Percentiles rank a stretch among this genome's conserved stretches.
Conservation (phyloP, 2,113 vertebrate species). For the Myotis davidii region DNA sequence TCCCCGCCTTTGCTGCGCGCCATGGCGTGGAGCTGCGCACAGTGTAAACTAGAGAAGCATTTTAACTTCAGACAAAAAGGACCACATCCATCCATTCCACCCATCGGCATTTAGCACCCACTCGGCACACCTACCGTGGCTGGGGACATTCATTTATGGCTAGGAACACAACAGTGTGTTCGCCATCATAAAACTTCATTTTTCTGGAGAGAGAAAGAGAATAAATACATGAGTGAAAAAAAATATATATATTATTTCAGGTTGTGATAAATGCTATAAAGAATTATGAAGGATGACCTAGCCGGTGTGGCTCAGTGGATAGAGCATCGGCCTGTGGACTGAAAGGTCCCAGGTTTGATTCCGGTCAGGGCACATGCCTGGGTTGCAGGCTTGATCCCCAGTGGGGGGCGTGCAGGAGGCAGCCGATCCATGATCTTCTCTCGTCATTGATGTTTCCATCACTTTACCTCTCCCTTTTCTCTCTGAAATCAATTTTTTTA, state of each 20-base stretch:
- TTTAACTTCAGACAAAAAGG: slow-evolving; percentile 33
- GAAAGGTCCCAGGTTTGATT: too few species aligned
- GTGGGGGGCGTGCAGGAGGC: too few species aligned
- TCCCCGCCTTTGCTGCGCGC: neutral
- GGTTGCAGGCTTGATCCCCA: too few species aligned
- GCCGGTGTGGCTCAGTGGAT: too few species aligned
- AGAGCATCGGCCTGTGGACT: too few species aligned
- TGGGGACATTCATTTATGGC: slow-evolving; percentile 26
- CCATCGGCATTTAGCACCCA: neutral
- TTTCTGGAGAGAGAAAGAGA: neutral
- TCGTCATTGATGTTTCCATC: too few species aligned
- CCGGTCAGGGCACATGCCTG: too few species aligned
- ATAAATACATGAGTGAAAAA: neutral
- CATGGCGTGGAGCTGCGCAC: neutral
- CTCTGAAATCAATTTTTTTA: too few species aligned
- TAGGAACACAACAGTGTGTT: slow-evolving; percentile 20
- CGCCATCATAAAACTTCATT: slow-evolving; percentile 10
- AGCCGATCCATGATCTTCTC: too few species aligned
- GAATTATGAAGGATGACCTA: neutral
- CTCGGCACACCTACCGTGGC: neutral
- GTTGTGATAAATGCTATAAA: neutral
- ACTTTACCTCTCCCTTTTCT: too few species aligned
- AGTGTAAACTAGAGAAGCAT: neutral
- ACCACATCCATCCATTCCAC: neutral
- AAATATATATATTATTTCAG: neutral